Conservation (phyloP, 2,113 vertebrate genomes). For the Lepisosteus osseus region DNA sequence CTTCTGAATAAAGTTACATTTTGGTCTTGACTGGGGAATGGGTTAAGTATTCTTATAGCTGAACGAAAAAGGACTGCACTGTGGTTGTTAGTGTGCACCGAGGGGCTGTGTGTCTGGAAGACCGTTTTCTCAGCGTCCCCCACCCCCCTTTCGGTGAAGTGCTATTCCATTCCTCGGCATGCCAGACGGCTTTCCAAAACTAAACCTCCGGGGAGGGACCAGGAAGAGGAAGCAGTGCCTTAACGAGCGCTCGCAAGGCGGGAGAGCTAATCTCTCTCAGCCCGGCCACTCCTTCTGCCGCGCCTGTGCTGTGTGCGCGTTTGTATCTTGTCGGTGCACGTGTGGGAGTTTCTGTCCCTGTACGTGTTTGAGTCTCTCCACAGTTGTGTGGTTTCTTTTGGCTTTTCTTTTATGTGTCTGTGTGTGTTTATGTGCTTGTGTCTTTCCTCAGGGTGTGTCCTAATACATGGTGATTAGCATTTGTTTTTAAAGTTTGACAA, state of each 20-base stretch:
- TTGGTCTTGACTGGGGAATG: not conserved
- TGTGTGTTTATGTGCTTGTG: slow-evolving; percentile 25
- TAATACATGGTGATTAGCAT: too few relatives aligned
- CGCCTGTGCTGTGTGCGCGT: slow-evolving; percentile 25
- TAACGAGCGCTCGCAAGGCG: slow-evolving; percentile 57
- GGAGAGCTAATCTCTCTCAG: not conserved
- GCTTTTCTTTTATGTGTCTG: not conserved
- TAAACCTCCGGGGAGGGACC: slow-evolving; percentile 62
- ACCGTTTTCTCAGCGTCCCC: slow-evolving; percentile 62
- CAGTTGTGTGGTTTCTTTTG: slow-evolving; percentile 19
- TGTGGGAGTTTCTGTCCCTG: slow-evolving; percentile 16
- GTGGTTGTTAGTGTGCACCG: slow-evolving; percentile 28
- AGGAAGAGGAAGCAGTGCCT: slow-evolving; percentile 62
- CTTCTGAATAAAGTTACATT: too few relatives aligned
- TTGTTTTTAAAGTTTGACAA: too few relatives aligned
- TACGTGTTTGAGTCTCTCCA: slow-evolving; percentile 4
- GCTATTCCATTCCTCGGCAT: slow-evolving; percentile 56
- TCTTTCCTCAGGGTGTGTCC: slow-evolving; percentile 13
- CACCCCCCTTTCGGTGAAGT: slow-evolving; percentile 50
- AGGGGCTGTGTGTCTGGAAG: slow-evolving; percentile 56
- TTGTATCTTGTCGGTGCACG: slow-evolving; percentile 21
- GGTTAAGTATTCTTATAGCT: slow-evolving; percentile 28
- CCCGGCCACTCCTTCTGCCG: slow-evolving; percentile 37
- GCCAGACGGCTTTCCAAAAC: slow-evolving; percentile 25
- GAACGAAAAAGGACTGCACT: slow-evolving; percentile 28